Evolutionary conservation across 2,797 vertebrate species (phyloP).

Genomic region (Bucorvus abyssinicus): DNA sequence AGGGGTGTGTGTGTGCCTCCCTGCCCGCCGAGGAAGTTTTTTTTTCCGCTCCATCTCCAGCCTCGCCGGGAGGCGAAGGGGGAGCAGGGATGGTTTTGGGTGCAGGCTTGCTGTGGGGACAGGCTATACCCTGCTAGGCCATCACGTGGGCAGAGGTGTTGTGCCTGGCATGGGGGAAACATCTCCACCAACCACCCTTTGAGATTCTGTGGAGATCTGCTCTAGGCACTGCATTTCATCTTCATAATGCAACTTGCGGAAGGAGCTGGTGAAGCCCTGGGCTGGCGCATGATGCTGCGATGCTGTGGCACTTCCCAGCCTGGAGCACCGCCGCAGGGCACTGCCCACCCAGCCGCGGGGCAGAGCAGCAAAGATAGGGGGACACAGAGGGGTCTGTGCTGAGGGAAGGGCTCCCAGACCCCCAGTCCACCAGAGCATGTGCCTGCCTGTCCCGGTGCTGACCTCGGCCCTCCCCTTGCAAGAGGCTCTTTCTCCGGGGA

Average conservation of each 20-base stretch:
- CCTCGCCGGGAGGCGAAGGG: rapidly evolving
- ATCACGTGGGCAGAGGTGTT: not conserved
- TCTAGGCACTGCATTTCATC: not conserved
- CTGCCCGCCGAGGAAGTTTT: not conserved
- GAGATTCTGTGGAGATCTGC: not conserved
- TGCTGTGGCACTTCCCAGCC: not conserved
- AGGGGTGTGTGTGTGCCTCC: conserved; percentile 26
- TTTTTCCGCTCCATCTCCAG: not conserved
- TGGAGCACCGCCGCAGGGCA: not conserved
- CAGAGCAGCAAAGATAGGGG: not conserved
- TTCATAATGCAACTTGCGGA: rapidly evolving
- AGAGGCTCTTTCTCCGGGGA: conserved; percentile 32
- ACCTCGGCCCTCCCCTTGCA: not conserved
- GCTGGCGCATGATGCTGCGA: rapidly evolving
- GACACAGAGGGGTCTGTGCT: rapidly evolving
- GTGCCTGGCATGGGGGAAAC: not conserved
- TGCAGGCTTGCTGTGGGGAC: too few species aligned
- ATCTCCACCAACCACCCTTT: rapidly evolving
- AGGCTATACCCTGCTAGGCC: not conserved
- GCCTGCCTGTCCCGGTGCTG: not conserved
- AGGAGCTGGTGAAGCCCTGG: rapidly evolving
- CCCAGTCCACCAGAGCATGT: rapidly evolving
- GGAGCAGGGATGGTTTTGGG: not conserved
- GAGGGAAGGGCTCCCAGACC: rapidly evolving
- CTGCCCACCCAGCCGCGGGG: not conserved